Percentiles rank a stretch among this genome's conserved stretches.
phyloP scores from a whole-genome alignment of 2,888 invertebrate species.

The Operophtera brumata region DNA sequence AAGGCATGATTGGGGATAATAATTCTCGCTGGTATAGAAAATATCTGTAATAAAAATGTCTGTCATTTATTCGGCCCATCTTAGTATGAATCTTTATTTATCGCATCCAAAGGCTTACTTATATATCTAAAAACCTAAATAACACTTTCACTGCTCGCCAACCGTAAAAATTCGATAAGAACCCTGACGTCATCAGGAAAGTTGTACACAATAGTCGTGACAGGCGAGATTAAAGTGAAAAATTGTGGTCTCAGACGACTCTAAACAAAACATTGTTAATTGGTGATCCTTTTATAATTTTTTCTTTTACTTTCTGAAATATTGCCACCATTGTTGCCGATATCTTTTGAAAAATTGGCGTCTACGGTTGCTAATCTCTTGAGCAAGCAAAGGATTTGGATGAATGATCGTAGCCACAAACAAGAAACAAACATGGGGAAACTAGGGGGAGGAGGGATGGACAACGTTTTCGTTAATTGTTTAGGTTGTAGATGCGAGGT shows the following conservation, averaged over 20 bases:
- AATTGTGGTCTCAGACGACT: slow-evolving; percentile 44
- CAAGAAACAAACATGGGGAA: slow-evolving; percentile 49
- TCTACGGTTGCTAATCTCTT: slow-evolving; percentile 50
- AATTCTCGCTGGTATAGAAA: no score
- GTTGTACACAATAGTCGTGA: slow-evolving; percentile 45
- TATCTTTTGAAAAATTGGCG: slow-evolving; percentile 56
- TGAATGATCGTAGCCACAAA: slow-evolving; percentile 47
- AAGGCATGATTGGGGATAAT: no score
- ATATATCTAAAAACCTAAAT: slow-evolving; percentile 19
- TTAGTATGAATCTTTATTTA: not conserved
- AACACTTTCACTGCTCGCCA: slow-evolving; percentile 35
- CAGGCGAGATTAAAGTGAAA: slow-evolving; percentile 57
- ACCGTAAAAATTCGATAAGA: slow-evolving; percentile 44
- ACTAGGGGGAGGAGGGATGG: slow-evolving; percentile 5
- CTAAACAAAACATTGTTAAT: slow-evolving; percentile 61
- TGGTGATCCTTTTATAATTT: slow-evolving; percentile 38
- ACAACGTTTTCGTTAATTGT: slow-evolving; percentile 1
- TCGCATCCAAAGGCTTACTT: slow-evolving; percentile 1
- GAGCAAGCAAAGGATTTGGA: slow-evolving; percentile 53
- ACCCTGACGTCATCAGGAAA: slow-evolving; percentile 47
- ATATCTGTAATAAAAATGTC: no score
- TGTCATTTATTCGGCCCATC: no score
- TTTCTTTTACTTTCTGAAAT: slow-evolving; percentile 49
- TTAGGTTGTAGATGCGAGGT: not conserved
- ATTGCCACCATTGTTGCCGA: slow-evolving; percentile 42